Base-by-base conservation (phyloP, 2,113 vertebrate species). In the Grantiella picta region DNA sequence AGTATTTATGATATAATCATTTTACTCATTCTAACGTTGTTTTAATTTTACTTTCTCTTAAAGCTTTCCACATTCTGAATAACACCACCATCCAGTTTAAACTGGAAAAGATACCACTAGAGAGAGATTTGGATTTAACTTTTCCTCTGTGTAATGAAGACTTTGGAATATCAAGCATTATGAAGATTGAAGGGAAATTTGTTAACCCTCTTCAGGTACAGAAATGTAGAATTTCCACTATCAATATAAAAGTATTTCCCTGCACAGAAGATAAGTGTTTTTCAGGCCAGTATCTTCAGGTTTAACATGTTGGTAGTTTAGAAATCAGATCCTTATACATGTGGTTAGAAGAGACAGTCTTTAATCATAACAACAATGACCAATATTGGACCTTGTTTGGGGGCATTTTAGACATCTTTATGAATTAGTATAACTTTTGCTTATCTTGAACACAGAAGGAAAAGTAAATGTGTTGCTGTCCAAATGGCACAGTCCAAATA, bases 11-110 rank as follows among this genome's bases (percentile, higher is more conserved):
- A 10, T 23, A 36, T 76, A 47, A 73, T 71, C 38, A 31, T 7
- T 70, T 94, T 16, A 35, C 40, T 49, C 63, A 4, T 2, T 86
- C 22, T 40, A 45, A 64, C 35, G 9, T 38, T 78, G 47, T 73
- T 91, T 73, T 73, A 35, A 88, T 90, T 82, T 70, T 15, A 33
- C n/a, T 81, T 89, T 79, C 35, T 77, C 57, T 65, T 69, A 44
- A 79, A 99, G 99, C 99, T 54, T 99, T 99, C 96, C 99, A 99
- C 88, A 99, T 99, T 90, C 90, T 99, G 76, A 99, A 99, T 95
- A 98, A 99, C 90, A 99, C 99, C 18, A 99, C 99, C 6, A 99
- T 99, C 86, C 98, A 99, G 86, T 99, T 99, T 92, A 98, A 98
- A 57, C 78, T 99, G 95, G 99, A 99, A 92, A 99, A 99, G 93